Conservation (phyloP, 92 coral and sea anemone species). For the Virgularia gustaviana region DNA sequence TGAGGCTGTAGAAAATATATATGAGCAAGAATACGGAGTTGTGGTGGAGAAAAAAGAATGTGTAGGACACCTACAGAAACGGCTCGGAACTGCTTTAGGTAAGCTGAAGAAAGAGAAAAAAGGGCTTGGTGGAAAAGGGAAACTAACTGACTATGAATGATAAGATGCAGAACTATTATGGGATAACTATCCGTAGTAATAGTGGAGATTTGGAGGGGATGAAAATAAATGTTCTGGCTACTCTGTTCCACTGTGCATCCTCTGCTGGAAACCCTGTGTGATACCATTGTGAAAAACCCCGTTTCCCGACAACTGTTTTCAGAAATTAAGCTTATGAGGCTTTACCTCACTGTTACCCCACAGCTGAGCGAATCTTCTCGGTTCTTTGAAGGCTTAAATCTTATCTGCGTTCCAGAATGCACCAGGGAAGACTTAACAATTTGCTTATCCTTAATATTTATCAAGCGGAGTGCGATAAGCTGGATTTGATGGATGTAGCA, state of each 20-base stretch:
- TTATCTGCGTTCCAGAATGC: too few relatives aligned
- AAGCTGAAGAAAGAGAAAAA: not conserved
- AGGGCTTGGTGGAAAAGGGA: not conserved
- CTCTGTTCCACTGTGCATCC: not conserved
- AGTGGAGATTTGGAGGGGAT: not conserved
- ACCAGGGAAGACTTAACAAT: too few relatives aligned
- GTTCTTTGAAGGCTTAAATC: too few relatives aligned
- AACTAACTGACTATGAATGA: not conserved
- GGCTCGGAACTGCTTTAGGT: not conserved
- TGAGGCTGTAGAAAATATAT: not conserved
- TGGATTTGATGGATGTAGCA: too few relatives aligned
- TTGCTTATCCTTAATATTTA: too few relatives aligned
- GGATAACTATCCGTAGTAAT: not conserved
- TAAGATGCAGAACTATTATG: constrained; percentile 11
- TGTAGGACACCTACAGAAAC: not conserved
- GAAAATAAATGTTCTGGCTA: not conserved
- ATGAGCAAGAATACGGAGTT: not conserved
- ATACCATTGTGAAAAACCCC: too few relatives aligned
- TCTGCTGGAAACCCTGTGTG: not conserved
- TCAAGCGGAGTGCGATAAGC: too few relatives aligned
- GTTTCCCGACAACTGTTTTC: too few relatives aligned
- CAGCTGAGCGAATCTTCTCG: too few relatives aligned
- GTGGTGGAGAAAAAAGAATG: constrained; percentile 11
- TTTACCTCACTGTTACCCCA: too few relatives aligned
- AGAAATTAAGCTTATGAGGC: too few relatives aligned